Evolutionary conservation across 1,140 invertebrate species (phyloP).

Genomic region (Drosophila hydei): DNA sequence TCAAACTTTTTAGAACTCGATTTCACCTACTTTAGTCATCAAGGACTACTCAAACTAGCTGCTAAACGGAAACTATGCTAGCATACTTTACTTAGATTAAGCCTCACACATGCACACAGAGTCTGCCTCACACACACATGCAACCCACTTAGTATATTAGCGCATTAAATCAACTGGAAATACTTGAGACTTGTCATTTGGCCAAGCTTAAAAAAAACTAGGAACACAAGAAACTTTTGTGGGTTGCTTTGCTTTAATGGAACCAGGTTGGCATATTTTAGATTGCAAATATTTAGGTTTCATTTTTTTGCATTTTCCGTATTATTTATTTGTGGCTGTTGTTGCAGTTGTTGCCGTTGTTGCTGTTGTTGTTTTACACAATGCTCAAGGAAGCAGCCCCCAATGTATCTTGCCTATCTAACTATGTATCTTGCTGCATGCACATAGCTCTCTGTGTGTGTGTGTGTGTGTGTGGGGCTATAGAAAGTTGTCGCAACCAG

Average conservation of each 20-base stretch:
- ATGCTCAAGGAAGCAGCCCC: constrained; percentile 69
- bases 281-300: constrained; percentile 73
- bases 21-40: background rate
- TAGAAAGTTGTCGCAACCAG: constrained; percentile 83
- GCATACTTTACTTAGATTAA: constrained; percentile 54
- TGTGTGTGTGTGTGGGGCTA: constrained; percentile 57
- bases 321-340: background rate
- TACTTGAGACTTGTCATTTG: constrained; percentile 51
- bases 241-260: constrained; percentile 27
- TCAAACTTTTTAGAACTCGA: too few species aligned
- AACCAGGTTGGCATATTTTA: constrained; percentile 77
- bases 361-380: constrained; percentile 30
- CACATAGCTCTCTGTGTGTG: constrained; percentile 24
- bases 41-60: background rate
- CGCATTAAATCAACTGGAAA: constrained; percentile 70
- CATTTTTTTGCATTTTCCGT: constrained; percentile 72
- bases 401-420: constrained; percentile 43
- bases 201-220: constrained; percentile 16
- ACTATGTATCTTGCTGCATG: constrained; percentile 29
- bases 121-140: constrained; percentile 5
- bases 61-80: constrained; percentile 21
- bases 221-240: constrained; percentile 1
- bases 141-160: constrained; percentile 29
- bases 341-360: constrained; percentile 28
- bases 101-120: constrained; percentile 39